Evolutionary conservation across 2,888 invertebrate species (phyloP).

Genomic region (Stenolophus ochropezus): DNA sequence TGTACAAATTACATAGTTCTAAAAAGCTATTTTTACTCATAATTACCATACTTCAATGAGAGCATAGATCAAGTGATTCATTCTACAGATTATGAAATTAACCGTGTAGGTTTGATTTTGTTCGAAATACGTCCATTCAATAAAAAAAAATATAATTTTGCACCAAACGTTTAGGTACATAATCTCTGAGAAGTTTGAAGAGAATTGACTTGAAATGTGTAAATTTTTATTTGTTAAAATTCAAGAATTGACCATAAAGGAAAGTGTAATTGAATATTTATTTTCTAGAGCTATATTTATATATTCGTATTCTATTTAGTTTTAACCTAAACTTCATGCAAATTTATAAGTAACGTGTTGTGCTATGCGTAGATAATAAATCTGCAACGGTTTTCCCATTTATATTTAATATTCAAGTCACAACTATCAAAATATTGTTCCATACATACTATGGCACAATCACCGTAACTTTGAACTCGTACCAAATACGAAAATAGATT

Average conservation of each 20-base stretch:
- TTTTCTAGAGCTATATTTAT: no score
- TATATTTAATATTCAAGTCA: slow-evolving; percentile 30
- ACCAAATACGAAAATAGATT: not conserved
- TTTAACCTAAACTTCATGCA: not conserved
- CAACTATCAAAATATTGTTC: not conserved
- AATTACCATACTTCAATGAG: not conserved
- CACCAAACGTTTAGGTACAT: no score
- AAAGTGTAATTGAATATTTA: no score
- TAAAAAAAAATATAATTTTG: no score
- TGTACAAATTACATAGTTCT: not conserved
- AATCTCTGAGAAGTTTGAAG: no score
- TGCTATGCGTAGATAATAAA: not conserved
- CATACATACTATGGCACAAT: slow-evolving; percentile 10
- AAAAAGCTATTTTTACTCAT: not conserved
- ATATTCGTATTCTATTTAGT: slow-evolving; percentile 6
- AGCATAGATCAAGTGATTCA: not conserved
- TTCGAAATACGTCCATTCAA: not conserved
- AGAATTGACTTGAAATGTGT: no score
- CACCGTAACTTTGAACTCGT: not conserved
- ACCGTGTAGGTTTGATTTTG: not conserved
- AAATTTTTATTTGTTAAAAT: no score
- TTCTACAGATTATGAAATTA: not conserved
- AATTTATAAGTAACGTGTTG: slow-evolving; percentile 11
- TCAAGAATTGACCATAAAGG: no score
- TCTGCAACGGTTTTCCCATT: slow-evolving; percentile 7